A percentile compares a stretch with the other conserved stretches of the same genome.
These are phyloP conservation scores for Pseudoatta argentina DNA, from an alignment of 1,140 invertebrate genomes.

Conservation along the genomic window DNA sequence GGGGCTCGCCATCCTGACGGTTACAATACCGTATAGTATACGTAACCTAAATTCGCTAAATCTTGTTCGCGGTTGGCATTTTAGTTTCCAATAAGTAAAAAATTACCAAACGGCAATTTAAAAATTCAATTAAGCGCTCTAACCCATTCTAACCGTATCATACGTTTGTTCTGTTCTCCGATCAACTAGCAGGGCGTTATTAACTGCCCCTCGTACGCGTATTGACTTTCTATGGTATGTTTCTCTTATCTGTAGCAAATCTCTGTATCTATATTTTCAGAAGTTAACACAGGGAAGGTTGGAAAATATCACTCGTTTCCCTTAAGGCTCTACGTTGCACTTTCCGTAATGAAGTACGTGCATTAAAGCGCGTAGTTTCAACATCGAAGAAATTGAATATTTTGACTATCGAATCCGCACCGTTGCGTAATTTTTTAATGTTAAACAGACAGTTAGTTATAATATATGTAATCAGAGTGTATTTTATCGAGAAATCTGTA, in stretches of 20 bases:
- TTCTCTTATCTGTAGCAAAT: slow-evolving; percentile 5
- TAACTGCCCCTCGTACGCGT: slow-evolving; percentile 36
- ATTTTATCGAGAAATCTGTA: not conserved
- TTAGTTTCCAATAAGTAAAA: slow-evolving; percentile 47
- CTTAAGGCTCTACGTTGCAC: slow-evolving; percentile 10
- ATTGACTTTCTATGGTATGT: slow-evolving; percentile 30
- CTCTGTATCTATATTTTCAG: not conserved
- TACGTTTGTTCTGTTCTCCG: not conserved
- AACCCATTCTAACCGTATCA: not conserved
- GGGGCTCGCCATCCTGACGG: not conserved
- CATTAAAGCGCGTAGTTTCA: not conserved
- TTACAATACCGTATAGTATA: not conserved
- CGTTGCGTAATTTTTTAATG: not conserved
- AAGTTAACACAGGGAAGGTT: not conserved
- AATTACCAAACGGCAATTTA: slow-evolving; percentile 45
- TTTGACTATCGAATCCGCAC: not conserved
- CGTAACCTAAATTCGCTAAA: slow-evolving; percentile 26
- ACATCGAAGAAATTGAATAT: not conserved
- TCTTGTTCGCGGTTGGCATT: slow-evolving; percentile 42
- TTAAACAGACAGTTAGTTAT: not conserved
- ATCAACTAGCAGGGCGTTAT: slow-evolving; percentile 31
- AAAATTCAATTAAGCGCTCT: slow-evolving; percentile 54
- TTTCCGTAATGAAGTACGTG: slow-evolving; percentile 5
- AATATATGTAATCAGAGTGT: not conserved
- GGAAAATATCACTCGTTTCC: slow-evolving; percentile 20